Evolutionary conservation across 2,797 vertebrate species (phyloP), one percentile per base, ranked within the genome.

Genomic region (Monodelphis domestica): DNA sequence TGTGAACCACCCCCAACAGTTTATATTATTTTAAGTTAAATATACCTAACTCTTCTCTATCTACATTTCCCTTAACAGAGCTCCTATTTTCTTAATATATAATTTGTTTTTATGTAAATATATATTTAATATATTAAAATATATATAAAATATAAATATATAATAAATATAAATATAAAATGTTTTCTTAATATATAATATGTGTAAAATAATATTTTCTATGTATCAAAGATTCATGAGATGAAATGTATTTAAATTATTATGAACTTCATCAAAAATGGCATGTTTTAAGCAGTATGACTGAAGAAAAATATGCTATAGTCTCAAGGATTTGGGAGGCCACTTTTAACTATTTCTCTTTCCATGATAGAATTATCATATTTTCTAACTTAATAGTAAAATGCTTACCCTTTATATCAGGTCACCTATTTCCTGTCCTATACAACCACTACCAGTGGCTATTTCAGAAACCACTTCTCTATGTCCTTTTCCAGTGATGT

Each of bases 21-120:
- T 63, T 84, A 52, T 15, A 54, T 91, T 87, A 94, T 93, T 96
- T 94, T 91, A 90, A 88, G 50, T 33, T 57, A 30, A 90, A 95
- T 88, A 5, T 94, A 88, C 91, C 17, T n/a, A 87, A 45, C 53
- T 63, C 89, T 93, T 93, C 51, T 91, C 12, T 91, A 14, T 51
- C 53, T 0, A 53, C 54, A 89, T 29, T 95, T 95, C 84, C 30
- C 30, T 93, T 94, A 88, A 51, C 92, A 70, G 91, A 28, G 54
- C 63, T 56, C 50, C 89, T 53, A 91, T 91, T 89, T 78, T 21
- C 2, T 90, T 50, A 57, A 55, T 57, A 12, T 88, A 53, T 78
- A 90, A 94, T 33, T 87, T 26, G n/a, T 50, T n/a, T n/a, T n/a
- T n/a, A n/a, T n/a, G n/a, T n/a, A n/a, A n/a, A n/a, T n/a, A n/a